Conservation (phyloP, 1,140 invertebrate genomes). For the Stegodyphus mimosarum region DNA sequence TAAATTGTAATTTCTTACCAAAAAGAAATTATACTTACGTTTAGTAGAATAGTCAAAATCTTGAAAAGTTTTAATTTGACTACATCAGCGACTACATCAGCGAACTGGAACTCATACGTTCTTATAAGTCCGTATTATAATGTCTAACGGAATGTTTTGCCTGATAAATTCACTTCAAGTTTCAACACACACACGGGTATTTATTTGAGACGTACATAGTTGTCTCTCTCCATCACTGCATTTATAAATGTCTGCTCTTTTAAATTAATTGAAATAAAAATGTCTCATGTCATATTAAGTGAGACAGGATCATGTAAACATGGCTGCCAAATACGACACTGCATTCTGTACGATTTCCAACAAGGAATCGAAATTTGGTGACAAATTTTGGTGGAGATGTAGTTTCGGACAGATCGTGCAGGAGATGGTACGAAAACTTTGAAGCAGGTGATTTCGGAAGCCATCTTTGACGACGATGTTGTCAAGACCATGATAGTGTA, state of each 20-base stretch:
- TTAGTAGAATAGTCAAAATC: no score
- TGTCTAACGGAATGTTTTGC: background rate
- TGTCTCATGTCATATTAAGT: background rate
- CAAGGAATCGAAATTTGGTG: background rate
- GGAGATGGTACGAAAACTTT: background rate
- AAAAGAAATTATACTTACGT: no score
- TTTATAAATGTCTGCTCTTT: background rate
- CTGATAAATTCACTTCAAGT: background rate
- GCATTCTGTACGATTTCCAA: background rate
- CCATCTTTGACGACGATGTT: background rate
- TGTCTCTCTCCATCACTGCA: background rate
- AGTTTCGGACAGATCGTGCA: background rate
- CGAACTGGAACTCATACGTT: no score
- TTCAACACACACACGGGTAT: background rate
- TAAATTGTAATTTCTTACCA: no score
- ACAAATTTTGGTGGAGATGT: background rate
- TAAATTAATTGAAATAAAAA: background rate
- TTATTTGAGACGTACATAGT: background rate
- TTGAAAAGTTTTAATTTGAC: no score
- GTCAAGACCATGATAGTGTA: background rate
- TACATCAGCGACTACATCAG: no score
- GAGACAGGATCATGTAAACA: background rate
- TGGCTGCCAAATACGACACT: background rate
- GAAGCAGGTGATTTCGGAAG: background rate
- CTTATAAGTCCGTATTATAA: background rate